Evolutionary conservation across 2,113 vertebrate species (phyloP).

Genomic region (Dasyurus viverrinus): DNA sequence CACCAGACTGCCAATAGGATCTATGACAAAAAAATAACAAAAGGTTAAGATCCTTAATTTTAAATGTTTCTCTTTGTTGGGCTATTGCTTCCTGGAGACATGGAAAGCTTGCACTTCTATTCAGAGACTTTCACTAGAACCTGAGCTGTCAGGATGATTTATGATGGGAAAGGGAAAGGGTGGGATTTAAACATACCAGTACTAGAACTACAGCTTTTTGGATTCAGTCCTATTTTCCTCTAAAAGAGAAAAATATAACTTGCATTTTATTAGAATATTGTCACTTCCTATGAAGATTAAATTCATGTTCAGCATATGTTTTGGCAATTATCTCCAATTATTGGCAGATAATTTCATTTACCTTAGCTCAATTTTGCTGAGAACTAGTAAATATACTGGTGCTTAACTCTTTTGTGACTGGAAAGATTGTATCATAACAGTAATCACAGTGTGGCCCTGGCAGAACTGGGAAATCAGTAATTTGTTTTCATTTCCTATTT

Average conservation of each 20-base stretch:
- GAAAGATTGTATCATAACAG: not conserved
- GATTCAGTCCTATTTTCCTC: not conserved
- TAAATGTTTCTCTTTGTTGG: not conserved
- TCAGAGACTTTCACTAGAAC: not conserved
- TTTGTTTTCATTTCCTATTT: not conserved
- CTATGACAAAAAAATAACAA: not conserved
- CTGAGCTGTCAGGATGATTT: not conserved
- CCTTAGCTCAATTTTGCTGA: not conserved
- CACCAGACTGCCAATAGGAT: not conserved
- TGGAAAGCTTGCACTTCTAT: not conserved
- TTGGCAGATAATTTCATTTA: too few relatives aligned
- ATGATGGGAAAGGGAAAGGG: not conserved
- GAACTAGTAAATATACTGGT: not conserved
- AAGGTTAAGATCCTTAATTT: not conserved
- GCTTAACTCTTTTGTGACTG: not conserved
- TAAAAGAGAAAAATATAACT: not conserved
- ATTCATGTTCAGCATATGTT: not conserved
- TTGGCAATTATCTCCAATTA: not conserved
- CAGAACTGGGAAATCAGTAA: not conserved
- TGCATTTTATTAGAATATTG: not conserved
- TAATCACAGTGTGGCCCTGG: not conserved
- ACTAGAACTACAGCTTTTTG: not conserved
- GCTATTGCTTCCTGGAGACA: not conserved
- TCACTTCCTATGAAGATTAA: not conserved
- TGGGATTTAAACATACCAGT: not conserved